Evolutionary conservation across 2,797 vertebrate species (phyloP).

Genomic region (Selene dorsalis): DNA sequence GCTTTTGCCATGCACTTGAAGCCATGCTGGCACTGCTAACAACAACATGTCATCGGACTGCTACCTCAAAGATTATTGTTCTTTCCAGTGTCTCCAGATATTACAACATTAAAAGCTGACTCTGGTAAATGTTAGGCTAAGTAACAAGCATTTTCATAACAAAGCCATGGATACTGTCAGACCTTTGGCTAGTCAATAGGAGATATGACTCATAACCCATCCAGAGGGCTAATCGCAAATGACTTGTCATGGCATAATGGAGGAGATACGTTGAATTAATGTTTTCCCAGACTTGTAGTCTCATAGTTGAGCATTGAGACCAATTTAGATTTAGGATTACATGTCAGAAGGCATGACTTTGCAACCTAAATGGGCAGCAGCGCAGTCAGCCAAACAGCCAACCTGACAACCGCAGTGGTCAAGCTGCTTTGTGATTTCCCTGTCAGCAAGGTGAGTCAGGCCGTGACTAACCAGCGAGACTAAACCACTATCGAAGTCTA

Average conservation of each 20-base stretch:
- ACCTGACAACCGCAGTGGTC: conserved; percentile 60
- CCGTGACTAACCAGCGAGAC: conserved; percentile 79
- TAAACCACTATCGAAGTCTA: conserved; percentile 74
- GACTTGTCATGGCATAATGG: conserved; percentile 66
- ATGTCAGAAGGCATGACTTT: conserved; percentile 74
- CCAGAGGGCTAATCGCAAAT: conserved; percentile 57
- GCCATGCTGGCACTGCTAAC: conserved; percentile 56
- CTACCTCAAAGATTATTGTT: conserved; percentile 74
- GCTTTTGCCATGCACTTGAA: conserved; percentile 62
- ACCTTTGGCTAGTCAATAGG: conserved; percentile 53
- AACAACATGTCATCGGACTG: conserved; percentile 72
- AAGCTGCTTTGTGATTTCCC: conserved; percentile 70
- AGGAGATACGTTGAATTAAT: conserved; percentile 69
- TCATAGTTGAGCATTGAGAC: conserved; percentile 52
- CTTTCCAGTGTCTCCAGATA: conserved; percentile 68
- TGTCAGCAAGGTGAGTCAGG: conserved; percentile 82
- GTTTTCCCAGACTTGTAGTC: conserved; percentile 68
- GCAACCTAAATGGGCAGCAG: conserved; percentile 39
- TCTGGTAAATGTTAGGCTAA: conserved; percentile 48
- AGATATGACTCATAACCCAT: conserved; percentile 73
- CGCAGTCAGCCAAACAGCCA: conserved; percentile 51
- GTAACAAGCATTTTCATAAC: conserved; percentile 65
- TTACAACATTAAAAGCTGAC: conserved; percentile 57
- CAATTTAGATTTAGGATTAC: conserved; percentile 57
- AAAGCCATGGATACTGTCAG: conserved; percentile 67